Evolutionary conservation across 2,888 invertebrate species (phyloP).

Genomic region (Aquatica leii): DNA sequence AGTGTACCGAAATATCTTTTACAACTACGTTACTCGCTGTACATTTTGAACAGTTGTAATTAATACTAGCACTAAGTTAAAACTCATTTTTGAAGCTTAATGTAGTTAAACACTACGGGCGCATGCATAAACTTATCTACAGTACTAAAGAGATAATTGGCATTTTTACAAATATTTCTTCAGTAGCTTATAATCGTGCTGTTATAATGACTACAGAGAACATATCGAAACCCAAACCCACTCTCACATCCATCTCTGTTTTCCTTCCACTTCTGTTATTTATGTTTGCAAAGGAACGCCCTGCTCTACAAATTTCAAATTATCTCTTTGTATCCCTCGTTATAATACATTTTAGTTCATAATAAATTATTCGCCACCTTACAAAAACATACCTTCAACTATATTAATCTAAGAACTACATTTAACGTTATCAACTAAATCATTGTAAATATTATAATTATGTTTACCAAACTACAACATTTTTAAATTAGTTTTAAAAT

Average conservation of each 20-base stretch:
- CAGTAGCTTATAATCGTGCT: neutral
- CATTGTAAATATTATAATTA: too few species aligned
- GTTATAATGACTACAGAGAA: conserved; percentile 21
- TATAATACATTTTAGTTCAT: conserved; percentile 13
- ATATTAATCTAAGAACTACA: conserved; percentile 8
- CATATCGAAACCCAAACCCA: conserved; percentile 19
- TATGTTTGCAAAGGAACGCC: conserved; percentile 19
- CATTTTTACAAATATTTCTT: too few species aligned
- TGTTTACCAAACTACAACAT: too few species aligned
- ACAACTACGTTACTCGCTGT: too few species aligned
- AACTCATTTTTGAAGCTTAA: too few species aligned
- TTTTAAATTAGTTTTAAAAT: too few species aligned
- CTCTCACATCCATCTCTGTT: conserved; percentile 23
- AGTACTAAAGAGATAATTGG: too few species aligned
- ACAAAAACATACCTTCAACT: conserved; percentile 13
- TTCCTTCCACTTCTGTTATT: conserved; percentile 21
- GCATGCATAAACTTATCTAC: too few species aligned
- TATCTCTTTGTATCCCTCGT: conserved; percentile 12
- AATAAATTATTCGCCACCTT: conserved; percentile 16
- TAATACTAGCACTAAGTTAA: too few species aligned
- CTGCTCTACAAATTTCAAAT: conserved; percentile 16
- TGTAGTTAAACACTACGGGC: too few species aligned
- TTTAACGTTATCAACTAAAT: neutral
- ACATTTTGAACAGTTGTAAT: too few species aligned
- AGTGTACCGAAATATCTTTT: conserved; percentile 10